Percentiles rank a stretch among this genome's conserved stretches.
Evolutionary conservation across 2,797 vertebrate species (phyloP).

Genomic region (Cercopithecus hamlyni): DNA sequence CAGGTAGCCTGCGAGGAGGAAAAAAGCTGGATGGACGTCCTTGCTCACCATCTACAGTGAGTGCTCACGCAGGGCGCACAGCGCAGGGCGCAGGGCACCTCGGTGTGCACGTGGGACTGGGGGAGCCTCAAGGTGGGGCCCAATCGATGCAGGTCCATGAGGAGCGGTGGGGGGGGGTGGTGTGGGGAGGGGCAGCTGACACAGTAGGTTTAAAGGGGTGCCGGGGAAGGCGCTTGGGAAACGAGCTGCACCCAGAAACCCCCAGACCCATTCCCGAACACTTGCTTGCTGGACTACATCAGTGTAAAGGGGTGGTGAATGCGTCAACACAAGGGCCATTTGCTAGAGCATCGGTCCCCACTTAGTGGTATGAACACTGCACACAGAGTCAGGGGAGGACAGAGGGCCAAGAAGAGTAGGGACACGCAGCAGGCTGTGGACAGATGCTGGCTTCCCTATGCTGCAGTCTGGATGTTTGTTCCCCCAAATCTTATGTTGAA

Average conservation of each 20-base stretch:
- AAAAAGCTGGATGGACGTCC: background rate
- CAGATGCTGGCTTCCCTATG: background rate
- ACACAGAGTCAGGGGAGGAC: background rate
- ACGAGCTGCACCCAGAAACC: background rate
- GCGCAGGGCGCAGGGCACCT: too few relatives aligned
- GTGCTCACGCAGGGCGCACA: background rate
- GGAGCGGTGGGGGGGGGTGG: background rate
- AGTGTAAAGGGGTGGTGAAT: background rate
- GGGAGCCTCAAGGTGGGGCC: background rate
- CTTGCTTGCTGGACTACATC: too few relatives aligned
- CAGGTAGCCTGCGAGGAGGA: background rate
- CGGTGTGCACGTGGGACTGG: background rate
- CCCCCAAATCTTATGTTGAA: background rate
- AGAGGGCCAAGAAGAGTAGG: background rate
- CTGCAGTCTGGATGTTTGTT: background rate
- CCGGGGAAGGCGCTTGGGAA: background rate
- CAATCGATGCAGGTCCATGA: background rate
- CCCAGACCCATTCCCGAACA: too few relatives aligned
- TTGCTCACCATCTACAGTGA: too few relatives aligned
- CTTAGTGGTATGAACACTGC: background rate
- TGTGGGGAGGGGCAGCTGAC: background rate
- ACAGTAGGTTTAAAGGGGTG: fast-evolving
- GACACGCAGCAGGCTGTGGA: background rate
- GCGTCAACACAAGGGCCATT: background rate
- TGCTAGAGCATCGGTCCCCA: background rate